These are phyloP conservation scores for Philereme vetulata DNA, from an alignment of 2,888 invertebrate genomes.

Conservation along the genomic window DNA sequence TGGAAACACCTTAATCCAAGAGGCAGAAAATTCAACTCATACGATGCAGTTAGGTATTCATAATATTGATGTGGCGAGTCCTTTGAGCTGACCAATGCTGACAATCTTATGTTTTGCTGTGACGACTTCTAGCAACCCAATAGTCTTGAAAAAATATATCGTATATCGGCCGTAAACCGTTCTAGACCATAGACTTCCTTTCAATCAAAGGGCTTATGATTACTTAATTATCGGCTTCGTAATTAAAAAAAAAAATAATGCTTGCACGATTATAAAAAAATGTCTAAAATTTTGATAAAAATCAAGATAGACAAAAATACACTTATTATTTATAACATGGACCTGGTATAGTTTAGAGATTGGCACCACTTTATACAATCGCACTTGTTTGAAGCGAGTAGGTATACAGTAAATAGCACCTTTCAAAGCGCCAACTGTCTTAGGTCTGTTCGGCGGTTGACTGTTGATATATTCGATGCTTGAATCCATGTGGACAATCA, in stretches of 20 bases:
- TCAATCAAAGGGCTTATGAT: too few relatives aligned
- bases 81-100: conserved; percentile 6
- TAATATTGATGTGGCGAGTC: conserved; percentile 12
- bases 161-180: conserved; percentile 4
- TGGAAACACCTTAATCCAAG: too few relatives aligned
- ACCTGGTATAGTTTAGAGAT: too few relatives aligned
- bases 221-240: too few relatives aligned
- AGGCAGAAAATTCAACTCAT: too few relatives aligned
- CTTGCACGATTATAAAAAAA: too few relatives aligned
- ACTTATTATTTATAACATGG: too few relatives aligned
- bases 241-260: too few relatives aligned
- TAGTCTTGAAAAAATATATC: not conserved
- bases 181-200: not conserved
- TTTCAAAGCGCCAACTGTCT: not conserved
- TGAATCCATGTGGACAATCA: not conserved
- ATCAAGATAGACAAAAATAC: too few relatives aligned
- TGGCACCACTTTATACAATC: too few relatives aligned
- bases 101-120: conserved; percentile 7
- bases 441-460: not conserved
- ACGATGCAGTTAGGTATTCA: not conserved
- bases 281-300: too few relatives aligned
- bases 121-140: conserved; percentile 11
- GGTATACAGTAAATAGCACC: not conserved
- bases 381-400: too few relatives aligned
- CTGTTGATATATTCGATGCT: not conserved